phyloP scores from a whole-genome alignment of 2,113 vertebrate species.

The pig (Sus scrofa) region T2T-Sscrofa CM000812.6:270606001-270606500 shows the following conservation, averaged over 20 bases:
- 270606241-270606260: neutral
- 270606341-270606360: neutral
- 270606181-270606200: neutral
- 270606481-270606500: neutral
- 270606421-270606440: neutral
- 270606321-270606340: neutral
- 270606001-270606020: neutral
- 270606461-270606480: neutral
- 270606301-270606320: conserved; percentile 33
- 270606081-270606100: neutral
- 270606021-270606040: neutral
- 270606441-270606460: neutral
- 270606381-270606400: neutral
- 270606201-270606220: neutral
- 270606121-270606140: neutral
- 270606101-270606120: neutral
- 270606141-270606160: neutral
- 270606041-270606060: neutral
- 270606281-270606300: neutral
- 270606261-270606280: neutral
- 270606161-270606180: neutral
- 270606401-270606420: neutral
- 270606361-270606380: neutral
- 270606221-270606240: neutral
- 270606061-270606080: neutral